Percentiles rank a stretch among this genome's conserved stretches.
These are phyloP conservation scores for Hozukius guyotensis DNA, from an alignment of 2,797 vertebrate species.

Conservation along the genomic window DNA sequence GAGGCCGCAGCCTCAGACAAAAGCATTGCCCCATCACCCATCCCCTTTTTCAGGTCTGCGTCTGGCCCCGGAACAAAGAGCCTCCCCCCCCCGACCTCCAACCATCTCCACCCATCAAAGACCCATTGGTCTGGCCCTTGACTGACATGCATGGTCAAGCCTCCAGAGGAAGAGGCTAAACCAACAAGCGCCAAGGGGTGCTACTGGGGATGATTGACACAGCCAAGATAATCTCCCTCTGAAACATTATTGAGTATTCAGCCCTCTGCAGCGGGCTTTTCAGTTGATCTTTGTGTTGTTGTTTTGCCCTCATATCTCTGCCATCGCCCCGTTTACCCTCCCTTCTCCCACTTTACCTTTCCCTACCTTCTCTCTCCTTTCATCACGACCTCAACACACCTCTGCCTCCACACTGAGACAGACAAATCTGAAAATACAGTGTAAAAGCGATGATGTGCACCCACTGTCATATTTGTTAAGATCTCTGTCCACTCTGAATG, in stretches of 20 bases:
- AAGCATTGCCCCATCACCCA: slow-evolving; percentile 48
- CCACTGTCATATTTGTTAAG: not conserved
- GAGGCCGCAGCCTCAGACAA: slow-evolving; percentile 64
- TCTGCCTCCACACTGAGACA: not conserved
- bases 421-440: not conserved
- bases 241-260: slow-evolving; percentile 40
- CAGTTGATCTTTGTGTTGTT: slow-evolving; percentile 18
- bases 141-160: slow-evolving; percentile 54
- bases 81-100: slow-evolving; percentile 18
- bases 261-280: not conserved
- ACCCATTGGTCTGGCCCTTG: slow-evolving; percentile 37
- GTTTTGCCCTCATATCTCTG: not conserved
- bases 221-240: slow-evolving; percentile 41
- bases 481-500: no score
- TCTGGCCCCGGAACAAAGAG: slow-evolving; percentile 74
- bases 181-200: slow-evolving; percentile 20
- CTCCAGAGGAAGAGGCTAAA: slow-evolving; percentile 45
- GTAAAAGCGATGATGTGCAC: not conserved
- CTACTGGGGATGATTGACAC: slow-evolving; percentile 56
- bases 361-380: not conserved
- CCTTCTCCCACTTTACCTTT: no score
- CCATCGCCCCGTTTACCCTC: not conserved
- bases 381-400: not conserved
- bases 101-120: slow-evolving; percentile 31
- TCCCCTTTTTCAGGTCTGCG: slow-evolving; percentile 46